Conservation (phyloP, 37 sponge, comb jelly and placozoan genomes). For the Chondrilla cf. caribensis region DNA sequence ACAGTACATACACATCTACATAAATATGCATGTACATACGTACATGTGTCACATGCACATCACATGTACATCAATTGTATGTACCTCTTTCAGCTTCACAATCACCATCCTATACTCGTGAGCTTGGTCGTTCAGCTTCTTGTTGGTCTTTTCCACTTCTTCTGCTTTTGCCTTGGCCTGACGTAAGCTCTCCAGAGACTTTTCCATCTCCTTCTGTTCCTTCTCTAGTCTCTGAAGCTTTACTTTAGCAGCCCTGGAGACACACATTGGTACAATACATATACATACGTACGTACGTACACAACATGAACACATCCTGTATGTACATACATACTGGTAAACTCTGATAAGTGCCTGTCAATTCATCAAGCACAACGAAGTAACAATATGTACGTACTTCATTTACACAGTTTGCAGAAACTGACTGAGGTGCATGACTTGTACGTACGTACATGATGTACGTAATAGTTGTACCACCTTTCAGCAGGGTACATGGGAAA, state of each 20-base stretch:
- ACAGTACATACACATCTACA: neutral
- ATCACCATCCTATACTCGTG: constrained; percentile 72
- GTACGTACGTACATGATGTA: too few species aligned
- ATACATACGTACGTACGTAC: too few species aligned
- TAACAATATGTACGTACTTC: too few species aligned
- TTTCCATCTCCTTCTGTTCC: constrained; percentile 77
- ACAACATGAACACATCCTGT: too few species aligned
- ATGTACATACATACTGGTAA: neutral
- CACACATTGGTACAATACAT: too few species aligned
- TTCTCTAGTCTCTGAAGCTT: constrained; percentile 78
- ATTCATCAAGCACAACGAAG: too few species aligned
- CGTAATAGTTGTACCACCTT: too few species aligned
- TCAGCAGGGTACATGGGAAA: too few species aligned
- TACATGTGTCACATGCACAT: neutral
- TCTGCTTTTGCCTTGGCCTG: constrained; percentile 75
- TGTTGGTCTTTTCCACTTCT: constrained; percentile 83
- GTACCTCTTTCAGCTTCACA: constrained; percentile 75
- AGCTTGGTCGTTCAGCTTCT: constrained; percentile 64
- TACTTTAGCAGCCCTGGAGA: constrained; percentile 62
- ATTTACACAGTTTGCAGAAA: too few species aligned
- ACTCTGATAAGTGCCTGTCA: too few species aligned
- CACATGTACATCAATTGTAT: neutral
- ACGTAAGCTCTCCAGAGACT: constrained; percentile 55
- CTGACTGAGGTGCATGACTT: too few species aligned
- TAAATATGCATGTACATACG: neutral